Percentiles rank a stretch among this genome's conserved stretches.
phyloP scores from a whole-genome alignment of 2,888 invertebrate species.

The Aleiodes testaceus region DNA sequence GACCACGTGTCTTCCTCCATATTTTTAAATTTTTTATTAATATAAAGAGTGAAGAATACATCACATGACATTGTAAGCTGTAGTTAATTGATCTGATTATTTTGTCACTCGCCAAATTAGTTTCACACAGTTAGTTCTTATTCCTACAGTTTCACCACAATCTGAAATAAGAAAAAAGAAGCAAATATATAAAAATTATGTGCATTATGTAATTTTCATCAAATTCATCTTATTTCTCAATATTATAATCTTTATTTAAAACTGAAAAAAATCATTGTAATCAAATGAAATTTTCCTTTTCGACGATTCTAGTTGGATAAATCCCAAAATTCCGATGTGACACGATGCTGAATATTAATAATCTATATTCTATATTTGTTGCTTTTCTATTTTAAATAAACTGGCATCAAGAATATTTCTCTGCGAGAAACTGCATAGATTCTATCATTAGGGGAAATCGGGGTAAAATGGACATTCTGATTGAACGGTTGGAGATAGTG shows the following conservation, averaged over 20 bases:
- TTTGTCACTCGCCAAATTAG: not conserved
- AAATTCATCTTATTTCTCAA: not conserved
- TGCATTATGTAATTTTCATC: not conserved
- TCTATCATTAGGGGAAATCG: too few species aligned
- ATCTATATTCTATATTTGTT: not conserved
- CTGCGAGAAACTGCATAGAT: not conserved
- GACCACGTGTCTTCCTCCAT: conserved; percentile 39
- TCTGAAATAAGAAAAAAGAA: conserved; percentile 14
- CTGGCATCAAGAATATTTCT: not conserved
- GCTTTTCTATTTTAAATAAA: conserved; percentile 12
- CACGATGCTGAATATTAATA: conserved; percentile 6
- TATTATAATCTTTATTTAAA: not conserved
- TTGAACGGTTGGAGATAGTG: too few species aligned
- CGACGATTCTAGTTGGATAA: not conserved
- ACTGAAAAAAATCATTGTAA: not conserved
- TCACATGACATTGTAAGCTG: conserved; percentile 33
- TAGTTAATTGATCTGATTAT: conserved; percentile 24
- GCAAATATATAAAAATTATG: not conserved
- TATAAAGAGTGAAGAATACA: not conserved
- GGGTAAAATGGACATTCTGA: too few species aligned
- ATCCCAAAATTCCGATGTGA: not conserved
- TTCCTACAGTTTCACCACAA: conserved; percentile 25
- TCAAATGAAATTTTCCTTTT: not conserved
- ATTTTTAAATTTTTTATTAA: conserved; percentile 24
- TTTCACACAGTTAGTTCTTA: conserved; percentile 28